Evolutionary conservation across 2,888 invertebrate species (phyloP).

Genomic region (Microdon myrmicae): DNA sequence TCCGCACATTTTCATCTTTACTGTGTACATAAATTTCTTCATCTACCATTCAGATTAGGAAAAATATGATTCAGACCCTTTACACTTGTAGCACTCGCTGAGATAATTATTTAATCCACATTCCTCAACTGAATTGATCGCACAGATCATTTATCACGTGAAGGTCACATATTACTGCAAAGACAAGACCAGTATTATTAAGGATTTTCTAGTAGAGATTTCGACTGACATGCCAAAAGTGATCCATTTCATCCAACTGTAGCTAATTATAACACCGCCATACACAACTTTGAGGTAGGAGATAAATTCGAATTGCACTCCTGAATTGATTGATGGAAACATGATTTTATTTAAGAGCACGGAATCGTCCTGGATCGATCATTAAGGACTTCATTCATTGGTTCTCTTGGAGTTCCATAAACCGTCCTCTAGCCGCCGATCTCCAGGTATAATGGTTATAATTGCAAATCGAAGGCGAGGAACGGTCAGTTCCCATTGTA

Average conservation of each 20-base stretch:
- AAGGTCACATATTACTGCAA: constrained; percentile 29
- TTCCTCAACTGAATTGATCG: too few relatives aligned
- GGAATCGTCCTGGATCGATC: constrained; percentile 4
- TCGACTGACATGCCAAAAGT: constrained; percentile 23
- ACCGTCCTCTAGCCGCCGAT: constrained; percentile 46
- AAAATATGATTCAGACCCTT: too few relatives aligned
- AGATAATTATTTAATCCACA: too few relatives aligned
- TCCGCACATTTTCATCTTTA: too few relatives aligned
- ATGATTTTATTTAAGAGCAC: constrained; percentile 43
- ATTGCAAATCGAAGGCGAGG: constrained; percentile 36
- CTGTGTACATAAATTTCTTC: too few relatives aligned
- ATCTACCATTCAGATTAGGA: too few relatives aligned
- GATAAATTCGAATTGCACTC: constrained; percentile 9
- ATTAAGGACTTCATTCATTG: constrained; percentile 47
- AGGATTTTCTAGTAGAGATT: constrained; percentile 37
- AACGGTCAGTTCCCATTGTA: constrained; percentile 32
- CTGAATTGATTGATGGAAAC: constrained; percentile 46
- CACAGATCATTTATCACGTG: constrained; percentile 46
- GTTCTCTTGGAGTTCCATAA: constrained; percentile 40
- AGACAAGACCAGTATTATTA: constrained; percentile 43
- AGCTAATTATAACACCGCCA: constrained; percentile 36
- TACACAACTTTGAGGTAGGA: background rate
- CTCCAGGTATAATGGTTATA: constrained; percentile 49
- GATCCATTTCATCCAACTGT: constrained; percentile 43
- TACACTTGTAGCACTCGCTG: too few relatives aligned